Base-by-base conservation (phyloP, 2,113 vertebrate species). In the Falco punctatus region DNA sequence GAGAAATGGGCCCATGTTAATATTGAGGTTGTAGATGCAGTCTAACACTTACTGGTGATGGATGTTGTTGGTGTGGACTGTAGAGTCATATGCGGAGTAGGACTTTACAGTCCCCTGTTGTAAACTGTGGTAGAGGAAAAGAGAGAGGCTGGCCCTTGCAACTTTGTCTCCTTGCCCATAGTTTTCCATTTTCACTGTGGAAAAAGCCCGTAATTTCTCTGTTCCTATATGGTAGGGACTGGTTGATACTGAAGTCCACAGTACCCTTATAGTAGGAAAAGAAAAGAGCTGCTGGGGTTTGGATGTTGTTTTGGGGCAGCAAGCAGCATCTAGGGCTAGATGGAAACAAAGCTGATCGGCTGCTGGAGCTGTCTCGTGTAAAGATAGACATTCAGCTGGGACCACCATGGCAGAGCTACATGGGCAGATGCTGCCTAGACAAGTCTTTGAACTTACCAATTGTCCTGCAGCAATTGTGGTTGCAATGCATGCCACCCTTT, bases 391-490 rank as follows among this genome's bases (percentile, higher is more conserved):
- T 71, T 90, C 58, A 79, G 8, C 54, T 66, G 65, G 38, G 18
- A 14, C 35, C 59, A 58, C 44, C 24, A 5, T 19, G 40, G 33
- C 77, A 57, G 6, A 72, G 17, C 49, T 65, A n/a, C 9, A 6
- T 33, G 28, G 62, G 19, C 23, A 91, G 73, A 66, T 70, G 14
- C 30, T 55, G 59, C 28, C 28, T 55, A 28, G 61, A 40, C 21
- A 44, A 38, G 14, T 44, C 59, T 80, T 74, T 74, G 22, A 88
- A 74, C 12, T 78, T 78, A 40, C 5, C 11, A 71, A 1, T 57
- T 91, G 35, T 79, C 35, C 26, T 40, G 11, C 48, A 64, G 30
- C 4, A 2, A 14, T 40, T 35, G 19, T 0, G 0, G 15, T 38
- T 78, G 59, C 44, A 81, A 13, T 52, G 40, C 22, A n/a, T 2